Conservation (phyloP, 2,888 invertebrate species). For the Sminthurinus aureus region DNA sequence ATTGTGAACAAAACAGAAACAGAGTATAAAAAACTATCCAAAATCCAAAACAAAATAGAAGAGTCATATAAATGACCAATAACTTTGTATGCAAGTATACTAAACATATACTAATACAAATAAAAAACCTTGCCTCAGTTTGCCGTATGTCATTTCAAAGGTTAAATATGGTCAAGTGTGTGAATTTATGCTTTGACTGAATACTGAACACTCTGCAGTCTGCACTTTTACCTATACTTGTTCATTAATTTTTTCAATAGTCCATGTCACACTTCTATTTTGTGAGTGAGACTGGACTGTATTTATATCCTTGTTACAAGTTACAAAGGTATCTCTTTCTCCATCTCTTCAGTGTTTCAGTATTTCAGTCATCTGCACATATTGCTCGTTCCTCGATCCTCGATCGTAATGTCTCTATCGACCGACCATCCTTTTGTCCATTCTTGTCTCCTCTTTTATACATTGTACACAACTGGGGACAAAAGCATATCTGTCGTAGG, state of each 20-base stretch:
- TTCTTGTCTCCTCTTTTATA: neutral
- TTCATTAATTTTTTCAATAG: neutral
- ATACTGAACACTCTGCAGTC: neutral
- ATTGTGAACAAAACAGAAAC: too few relatives aligned
- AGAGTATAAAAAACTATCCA: too few relatives aligned
- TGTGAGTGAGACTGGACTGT: neutral
- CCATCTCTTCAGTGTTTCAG: neutral
- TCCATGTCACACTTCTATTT: constrained; percentile 3
- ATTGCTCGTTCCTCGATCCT: neutral
- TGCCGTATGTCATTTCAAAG: neutral
- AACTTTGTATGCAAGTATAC: too few relatives aligned
- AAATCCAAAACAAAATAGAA: too few relatives aligned
- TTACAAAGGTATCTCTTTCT: neutral
- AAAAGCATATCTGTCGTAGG: too few relatives aligned
- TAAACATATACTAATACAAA: too few relatives aligned
- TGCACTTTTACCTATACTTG: too few relatives aligned
- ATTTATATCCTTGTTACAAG: neutral
- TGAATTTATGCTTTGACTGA: too few relatives aligned
- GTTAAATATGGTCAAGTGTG: neutral
- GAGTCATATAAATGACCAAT: too few relatives aligned
- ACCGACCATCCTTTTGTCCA: neutral
- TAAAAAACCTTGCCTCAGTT: too few relatives aligned
- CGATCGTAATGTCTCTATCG: neutral
- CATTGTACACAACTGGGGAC: neutral
- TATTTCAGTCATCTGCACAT: constrained; percentile 15